Conservation (phyloP, 2,113 vertebrate genomes). For the Microtus oregoni region DNA sequence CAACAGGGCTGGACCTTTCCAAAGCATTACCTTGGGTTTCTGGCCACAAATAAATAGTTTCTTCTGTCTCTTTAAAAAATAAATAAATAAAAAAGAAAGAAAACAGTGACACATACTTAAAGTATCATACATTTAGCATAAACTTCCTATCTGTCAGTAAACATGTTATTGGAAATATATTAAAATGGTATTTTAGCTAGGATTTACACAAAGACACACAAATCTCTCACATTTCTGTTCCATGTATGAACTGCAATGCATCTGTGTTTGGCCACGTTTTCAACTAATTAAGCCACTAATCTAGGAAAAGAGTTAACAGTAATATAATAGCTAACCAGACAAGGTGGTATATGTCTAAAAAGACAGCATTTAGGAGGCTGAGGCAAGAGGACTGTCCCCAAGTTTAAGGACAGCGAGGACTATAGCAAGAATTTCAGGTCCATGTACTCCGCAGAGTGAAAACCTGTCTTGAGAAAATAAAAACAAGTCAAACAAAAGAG, state of each 20-base stretch:
- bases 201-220: not conserved
- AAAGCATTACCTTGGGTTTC: not conserved
- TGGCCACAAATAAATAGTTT: not conserved
- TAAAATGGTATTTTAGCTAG: not conserved
- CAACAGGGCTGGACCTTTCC: not conserved
- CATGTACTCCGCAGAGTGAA: not conserved
- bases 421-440: not conserved
- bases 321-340: not conserved
- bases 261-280: slow-evolving; percentile 2
- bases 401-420: not conserved
- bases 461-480: not conserved
- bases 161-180: not conserved
- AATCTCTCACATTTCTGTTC: slow-evolving; percentile 40
- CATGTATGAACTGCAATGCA: not conserved
- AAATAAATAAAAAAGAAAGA: not conserved
- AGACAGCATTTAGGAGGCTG: not conserved
- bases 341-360: not conserved
- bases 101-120: not conserved
- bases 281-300: slow-evolving; percentile 44
- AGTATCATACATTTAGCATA: slow-evolving; percentile 19
- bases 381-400: not conserved
- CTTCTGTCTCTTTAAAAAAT: not conserved
- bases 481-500: not conserved
- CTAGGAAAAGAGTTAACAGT: slow-evolving; percentile 23
- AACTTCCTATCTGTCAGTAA: slow-evolving; percentile 40